Conservation (phyloP, 2,797 vertebrate genomes). For the Phalloptychus januarius region DNA sequence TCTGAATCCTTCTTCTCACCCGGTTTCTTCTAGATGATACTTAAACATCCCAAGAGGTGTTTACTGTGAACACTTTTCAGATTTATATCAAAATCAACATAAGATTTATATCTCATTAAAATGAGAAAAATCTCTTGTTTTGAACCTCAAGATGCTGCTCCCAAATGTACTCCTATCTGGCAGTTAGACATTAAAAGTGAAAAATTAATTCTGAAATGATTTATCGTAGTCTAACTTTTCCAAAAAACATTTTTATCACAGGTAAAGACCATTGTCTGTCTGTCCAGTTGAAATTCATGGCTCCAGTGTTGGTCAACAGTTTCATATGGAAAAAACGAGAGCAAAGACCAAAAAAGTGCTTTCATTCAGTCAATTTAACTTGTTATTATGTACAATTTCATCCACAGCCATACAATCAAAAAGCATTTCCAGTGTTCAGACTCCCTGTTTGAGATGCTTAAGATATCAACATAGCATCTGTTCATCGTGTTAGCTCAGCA, state of each 20-base stretch:
- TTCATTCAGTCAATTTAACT: conserved; percentile 37
- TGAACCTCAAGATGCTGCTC: neutral
- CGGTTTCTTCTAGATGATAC: neutral
- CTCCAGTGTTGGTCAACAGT: conserved; percentile 44
- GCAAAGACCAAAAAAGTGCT: conserved; percentile 12
- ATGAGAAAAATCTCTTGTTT: neutral
- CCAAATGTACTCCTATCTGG: neutral
- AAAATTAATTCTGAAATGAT: neutral
- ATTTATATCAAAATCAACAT: no score
- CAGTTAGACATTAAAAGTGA: neutral
- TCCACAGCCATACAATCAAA: conserved; percentile 5
- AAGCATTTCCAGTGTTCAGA: conserved; percentile 72
- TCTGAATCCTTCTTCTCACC: neutral
- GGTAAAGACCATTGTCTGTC: conserved; percentile 26
- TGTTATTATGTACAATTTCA: conserved; percentile 44
- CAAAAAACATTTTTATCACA: conserved; percentile 7
- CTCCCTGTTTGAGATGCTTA: conserved; percentile 54
- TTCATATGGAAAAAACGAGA: conserved; percentile 37
- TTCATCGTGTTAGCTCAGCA: conserved; percentile 36
- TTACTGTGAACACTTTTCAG: neutral
- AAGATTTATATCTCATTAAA: neutral
- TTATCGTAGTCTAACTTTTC: neutral
- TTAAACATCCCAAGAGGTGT: neutral
- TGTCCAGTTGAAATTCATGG: conserved; percentile 30
- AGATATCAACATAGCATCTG: conserved; percentile 14